Conservation (phyloP, 2,888 invertebrate genomes). For the Hirtodrosophila alboralis region DNA sequence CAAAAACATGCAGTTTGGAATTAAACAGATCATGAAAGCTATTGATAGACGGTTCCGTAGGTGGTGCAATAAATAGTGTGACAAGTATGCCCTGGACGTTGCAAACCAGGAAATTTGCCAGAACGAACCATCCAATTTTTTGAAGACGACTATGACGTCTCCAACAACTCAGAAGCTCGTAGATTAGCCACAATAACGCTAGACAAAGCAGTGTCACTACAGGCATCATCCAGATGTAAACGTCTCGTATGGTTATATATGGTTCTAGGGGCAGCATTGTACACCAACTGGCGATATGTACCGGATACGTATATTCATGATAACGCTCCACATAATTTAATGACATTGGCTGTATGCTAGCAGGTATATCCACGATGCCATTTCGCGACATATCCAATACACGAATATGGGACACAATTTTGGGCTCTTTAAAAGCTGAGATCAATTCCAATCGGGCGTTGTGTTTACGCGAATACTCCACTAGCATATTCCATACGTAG, state of each 20-base stretch:
- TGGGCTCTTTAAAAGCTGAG: slow-evolving; percentile 1
- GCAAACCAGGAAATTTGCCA: slow-evolving; percentile 30
- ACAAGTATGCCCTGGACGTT: slow-evolving; percentile 49
- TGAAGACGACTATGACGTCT: slow-evolving; percentile 28
- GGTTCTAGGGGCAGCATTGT: slow-evolving; percentile 61
- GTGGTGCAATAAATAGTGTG: slow-evolving; percentile 39
- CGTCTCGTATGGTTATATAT: slow-evolving; percentile 12
- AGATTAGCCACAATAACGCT: slow-evolving; percentile 20
- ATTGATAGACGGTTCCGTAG: slow-evolving; percentile 18
- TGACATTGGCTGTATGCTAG: slow-evolving; percentile 47
- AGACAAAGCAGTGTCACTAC: slow-evolving; percentile 14
- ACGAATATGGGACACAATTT: slow-evolving; percentile 31
- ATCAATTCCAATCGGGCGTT: slow-evolving; percentile 50
- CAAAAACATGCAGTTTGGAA: slow-evolving; percentile 41
- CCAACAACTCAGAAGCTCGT: slow-evolving; percentile 26
- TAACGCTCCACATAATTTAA: slow-evolving; percentile 11
- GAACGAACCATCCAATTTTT: slow-evolving; percentile 42
- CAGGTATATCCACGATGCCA: slow-evolving; percentile 50
- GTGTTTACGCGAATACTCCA: slow-evolving; percentile 40
- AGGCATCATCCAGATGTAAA: slow-evolving; percentile 22
- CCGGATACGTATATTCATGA: slow-evolving; percentile 53
- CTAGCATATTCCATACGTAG: slow-evolving; percentile 61
- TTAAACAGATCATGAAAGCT: slow-evolving; percentile 32
- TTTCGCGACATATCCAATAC: slow-evolving; percentile 39
- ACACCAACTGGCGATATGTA: slow-evolving; percentile 55